Percentiles rank a stretch among this genome's conserved stretches.
phyloP scores from a whole-genome alignment of 2,888 invertebrate genomes.

The Drosophila gaucha region DNA sequence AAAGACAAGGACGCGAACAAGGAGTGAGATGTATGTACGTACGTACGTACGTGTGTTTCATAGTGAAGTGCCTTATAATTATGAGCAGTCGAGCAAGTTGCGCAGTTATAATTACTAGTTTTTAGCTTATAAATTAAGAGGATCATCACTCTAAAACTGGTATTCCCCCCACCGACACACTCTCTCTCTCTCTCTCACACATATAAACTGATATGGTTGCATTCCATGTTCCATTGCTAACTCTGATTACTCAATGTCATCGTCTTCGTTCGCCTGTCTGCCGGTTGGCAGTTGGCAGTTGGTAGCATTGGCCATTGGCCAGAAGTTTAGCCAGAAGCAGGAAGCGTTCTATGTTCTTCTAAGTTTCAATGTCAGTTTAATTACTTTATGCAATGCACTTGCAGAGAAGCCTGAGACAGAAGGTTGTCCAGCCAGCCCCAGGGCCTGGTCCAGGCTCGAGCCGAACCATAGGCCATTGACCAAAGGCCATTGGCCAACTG shows the following conservation, averaged over 20 bases:
- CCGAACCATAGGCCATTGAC: conserved; percentile 21
- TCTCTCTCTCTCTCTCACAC: neutral
- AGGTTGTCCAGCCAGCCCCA: conserved; percentile 6
- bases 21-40: neutral
- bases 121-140: conserved; percentile 80
- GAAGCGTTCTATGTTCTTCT: conserved; percentile 79
- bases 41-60: neutral
- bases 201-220: conserved; percentile 67
- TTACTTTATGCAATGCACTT: conserved; percentile 75
- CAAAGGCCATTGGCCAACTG: conserved; percentile 70
- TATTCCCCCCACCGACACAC: conserved; percentile 20
- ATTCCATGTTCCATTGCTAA: conserved; percentile 78
- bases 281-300: conserved; percentile 43
- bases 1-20: conserved; percentile 49
- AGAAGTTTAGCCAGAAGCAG: conserved; percentile 73
- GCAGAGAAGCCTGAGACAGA: conserved; percentile 48
- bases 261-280: conserved; percentile 65
- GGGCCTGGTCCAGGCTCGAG: neutral
- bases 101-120: conserved; percentile 79
- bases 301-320: conserved; percentile 41
- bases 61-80: conserved; percentile 66
- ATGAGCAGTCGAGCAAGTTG: conserved; percentile 67
- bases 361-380: conserved; percentile 80
- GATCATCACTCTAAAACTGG: conserved; percentile 73
- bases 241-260: conserved; percentile 79